A percentile compares a stretch with the other conserved stretches of the same genome.
Conservation (phyloP, 2,888 invertebrate species). For the Chaetogeoica ovagalla region DNA sequence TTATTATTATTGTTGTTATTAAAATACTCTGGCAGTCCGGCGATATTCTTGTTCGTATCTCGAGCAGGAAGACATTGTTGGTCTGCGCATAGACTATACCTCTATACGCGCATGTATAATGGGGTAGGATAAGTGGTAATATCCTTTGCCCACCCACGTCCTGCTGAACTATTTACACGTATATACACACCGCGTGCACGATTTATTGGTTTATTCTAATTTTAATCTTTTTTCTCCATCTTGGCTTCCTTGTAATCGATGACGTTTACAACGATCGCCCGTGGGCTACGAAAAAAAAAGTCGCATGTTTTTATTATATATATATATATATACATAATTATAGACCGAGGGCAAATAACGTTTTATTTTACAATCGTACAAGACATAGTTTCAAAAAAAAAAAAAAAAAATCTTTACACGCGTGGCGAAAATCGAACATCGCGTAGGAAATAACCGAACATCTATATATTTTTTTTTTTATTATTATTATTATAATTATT, state of each 20-base stretch:
- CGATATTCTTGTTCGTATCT: conserved; percentile 15
- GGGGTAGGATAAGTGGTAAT: conserved; percentile 23
- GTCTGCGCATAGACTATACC: conserved; percentile 30
- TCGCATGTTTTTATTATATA: conserved; percentile 13
- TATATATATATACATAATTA: not conserved
- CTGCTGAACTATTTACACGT: not conserved
- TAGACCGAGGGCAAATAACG: not conserved
- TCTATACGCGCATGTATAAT: not conserved
- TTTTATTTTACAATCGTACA: not conserved
- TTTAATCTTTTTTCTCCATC: conserved; percentile 27
- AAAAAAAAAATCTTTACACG: not conserved
- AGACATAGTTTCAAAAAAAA: too few relatives aligned
- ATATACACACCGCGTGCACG: conserved; percentile 24
- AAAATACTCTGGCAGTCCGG: not conserved
- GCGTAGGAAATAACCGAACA: not conserved
- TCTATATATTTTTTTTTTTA: too few relatives aligned
- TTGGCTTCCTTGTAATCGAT: conserved; percentile 16
- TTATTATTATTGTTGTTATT: too few relatives aligned
- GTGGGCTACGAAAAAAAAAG: not conserved
- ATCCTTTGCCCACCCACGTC: conserved; percentile 45
- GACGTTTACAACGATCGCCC: conserved; percentile 18
- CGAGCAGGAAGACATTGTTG: conserved; percentile 39
- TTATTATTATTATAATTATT: too few relatives aligned
- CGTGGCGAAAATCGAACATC: not conserved
- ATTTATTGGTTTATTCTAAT: conserved; percentile 51